These are phyloP conservation scores for Hipparchia sbordonii DNA, from an alignment of 2,888 invertebrate species.

Conservation along the genomic window DNA sequence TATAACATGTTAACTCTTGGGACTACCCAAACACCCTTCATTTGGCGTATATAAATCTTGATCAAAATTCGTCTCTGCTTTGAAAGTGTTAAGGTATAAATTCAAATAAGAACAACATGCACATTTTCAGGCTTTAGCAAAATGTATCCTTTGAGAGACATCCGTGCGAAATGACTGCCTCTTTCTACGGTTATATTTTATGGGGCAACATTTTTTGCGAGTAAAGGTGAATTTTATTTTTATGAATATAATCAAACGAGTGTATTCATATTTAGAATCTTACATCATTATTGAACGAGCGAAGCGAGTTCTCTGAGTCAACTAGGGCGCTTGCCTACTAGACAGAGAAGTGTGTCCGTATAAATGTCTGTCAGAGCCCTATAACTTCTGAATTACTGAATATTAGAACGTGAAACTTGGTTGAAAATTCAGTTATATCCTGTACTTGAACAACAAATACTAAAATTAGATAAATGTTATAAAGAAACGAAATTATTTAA, in stretches of 20 bases:
- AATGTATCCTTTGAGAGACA: constrained; percentile 37
- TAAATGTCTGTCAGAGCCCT: too few species aligned
- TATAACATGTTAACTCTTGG: constrained; percentile 14
- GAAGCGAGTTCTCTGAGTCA: too few species aligned
- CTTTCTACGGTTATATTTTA: constrained; percentile 35
- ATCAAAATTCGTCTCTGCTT: constrained; percentile 20
- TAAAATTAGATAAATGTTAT: too few species aligned
- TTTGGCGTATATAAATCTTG: background rate
- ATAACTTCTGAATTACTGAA: too few species aligned
- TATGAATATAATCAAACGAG: background rate
- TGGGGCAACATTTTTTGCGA: constrained; percentile 29
- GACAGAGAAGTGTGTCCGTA: too few species aligned
- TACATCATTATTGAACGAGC: too few species aligned
- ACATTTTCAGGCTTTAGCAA: constrained; percentile 26
- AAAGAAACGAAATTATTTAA: too few species aligned
- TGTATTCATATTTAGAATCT: background rate
- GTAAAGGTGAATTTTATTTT: constrained; percentile 25
- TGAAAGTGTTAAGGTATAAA: constrained; percentile 11
- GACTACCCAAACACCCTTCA: constrained; percentile 3
- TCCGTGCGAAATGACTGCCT: constrained; percentile 37
- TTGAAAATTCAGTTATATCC: too few species aligned
- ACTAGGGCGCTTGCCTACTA: too few species aligned
- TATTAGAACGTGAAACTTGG: too few species aligned
- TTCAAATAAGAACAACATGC: constrained; percentile 4
- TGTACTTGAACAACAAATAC: too few species aligned